phyloP scores from a whole-genome alignment of 2,113 vertebrate genomes.

The Rattus rattus region DNA sequence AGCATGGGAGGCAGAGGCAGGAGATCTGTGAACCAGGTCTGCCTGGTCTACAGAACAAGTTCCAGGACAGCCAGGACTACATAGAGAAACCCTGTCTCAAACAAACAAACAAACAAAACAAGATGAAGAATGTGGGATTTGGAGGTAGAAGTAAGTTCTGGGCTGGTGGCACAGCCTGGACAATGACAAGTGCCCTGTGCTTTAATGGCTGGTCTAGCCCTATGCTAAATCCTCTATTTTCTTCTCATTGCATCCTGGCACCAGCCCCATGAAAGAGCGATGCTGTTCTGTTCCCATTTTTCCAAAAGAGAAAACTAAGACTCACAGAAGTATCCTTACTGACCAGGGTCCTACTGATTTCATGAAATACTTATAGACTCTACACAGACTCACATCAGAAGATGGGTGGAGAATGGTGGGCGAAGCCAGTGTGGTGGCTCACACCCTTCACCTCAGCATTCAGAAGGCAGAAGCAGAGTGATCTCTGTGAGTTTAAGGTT shows the following conservation, averaged over 20 bases:
- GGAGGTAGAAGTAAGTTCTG: not conserved
- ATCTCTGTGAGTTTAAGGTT: not conserved
- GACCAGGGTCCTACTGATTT: slow-evolving; percentile 27
- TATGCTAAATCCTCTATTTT: not conserved
- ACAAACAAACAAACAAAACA: not conserved
- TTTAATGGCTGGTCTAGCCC: not conserved
- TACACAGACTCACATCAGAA: not conserved
- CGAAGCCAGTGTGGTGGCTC: not conserved
- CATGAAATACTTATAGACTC: not conserved
- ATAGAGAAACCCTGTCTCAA: not conserved
- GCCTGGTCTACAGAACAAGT: not conserved
- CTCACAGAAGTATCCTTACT: not conserved
- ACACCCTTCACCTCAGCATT: not conserved
- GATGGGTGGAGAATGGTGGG: not conserved
- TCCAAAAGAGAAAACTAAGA: slow-evolving; percentile 20
- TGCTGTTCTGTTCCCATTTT: slow-evolving; percentile 4
- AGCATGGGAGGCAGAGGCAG: not conserved
- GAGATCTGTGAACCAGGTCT: not conserved
- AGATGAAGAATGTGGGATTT: not conserved
- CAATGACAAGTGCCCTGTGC: not conserved
- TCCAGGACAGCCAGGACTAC: not conserved
- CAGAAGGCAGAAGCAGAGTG: not conserved
- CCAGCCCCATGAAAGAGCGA: not conserved
- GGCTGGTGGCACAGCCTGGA: not conserved
- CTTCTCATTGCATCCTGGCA: slow-evolving; percentile 1